These are phyloP conservation scores for Mesitornis unicolor DNA, from an alignment of 2,113 vertebrate genomes.

Conservation along the genomic window DNA sequence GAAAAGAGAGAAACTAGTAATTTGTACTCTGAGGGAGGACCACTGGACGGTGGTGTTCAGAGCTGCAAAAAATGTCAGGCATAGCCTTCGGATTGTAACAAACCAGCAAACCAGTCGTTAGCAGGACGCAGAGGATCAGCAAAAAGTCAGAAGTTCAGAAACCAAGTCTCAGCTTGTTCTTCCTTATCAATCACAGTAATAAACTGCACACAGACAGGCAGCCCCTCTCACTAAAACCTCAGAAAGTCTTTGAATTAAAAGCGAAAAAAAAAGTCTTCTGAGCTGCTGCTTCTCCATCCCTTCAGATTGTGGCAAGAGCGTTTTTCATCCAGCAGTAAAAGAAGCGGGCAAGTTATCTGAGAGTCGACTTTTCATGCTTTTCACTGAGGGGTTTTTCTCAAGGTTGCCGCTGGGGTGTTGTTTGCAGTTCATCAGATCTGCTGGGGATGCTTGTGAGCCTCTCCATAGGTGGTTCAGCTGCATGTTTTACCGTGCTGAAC, in stretches of 20 bases:
- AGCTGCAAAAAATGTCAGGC: not conserved
- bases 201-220: not conserved
- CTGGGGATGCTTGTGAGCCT: not conserved
- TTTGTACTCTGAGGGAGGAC: not conserved
- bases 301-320: not conserved
- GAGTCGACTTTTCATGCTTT: not conserved
- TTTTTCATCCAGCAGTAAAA: not conserved
- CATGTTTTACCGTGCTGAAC: not conserved
- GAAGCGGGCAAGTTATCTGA: not conserved
- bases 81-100: not conserved
- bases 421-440: not conserved
- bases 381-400: not conserved
- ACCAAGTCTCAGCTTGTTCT: not conserved
- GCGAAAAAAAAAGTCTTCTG: not conserved
- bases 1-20: not conserved
- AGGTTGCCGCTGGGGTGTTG: not conserved
- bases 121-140: not conserved
- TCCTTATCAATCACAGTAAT: constrained; percentile 18
- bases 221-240: not conserved
- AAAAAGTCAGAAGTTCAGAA: constrained; percentile 1
- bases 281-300: not conserved
- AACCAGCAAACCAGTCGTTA: not conserved
- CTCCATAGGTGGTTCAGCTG: not conserved
- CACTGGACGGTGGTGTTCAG: not conserved
- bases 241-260: constrained; percentile 18